Evolutionary conservation across 2,888 invertebrate species (phyloP).

Genomic region (Cenopis cana): DNA sequence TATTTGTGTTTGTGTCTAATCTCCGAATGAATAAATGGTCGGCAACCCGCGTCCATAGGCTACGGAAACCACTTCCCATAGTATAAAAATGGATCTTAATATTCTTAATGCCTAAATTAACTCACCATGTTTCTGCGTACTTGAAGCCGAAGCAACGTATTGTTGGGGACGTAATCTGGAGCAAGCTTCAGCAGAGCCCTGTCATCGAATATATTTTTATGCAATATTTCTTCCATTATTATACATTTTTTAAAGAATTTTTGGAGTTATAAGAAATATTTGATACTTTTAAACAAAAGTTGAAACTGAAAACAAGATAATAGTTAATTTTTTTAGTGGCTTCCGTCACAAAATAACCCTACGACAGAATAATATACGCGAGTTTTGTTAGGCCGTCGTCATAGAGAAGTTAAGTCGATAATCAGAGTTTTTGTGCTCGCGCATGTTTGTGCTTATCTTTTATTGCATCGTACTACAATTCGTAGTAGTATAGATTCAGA

Average conservation of each 20-base stretch:
- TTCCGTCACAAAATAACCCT: too few relatives aligned
- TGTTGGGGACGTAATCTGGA: constrained; percentile 64
- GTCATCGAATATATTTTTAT: constrained; percentile 65
- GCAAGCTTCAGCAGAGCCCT: constrained; percentile 60
- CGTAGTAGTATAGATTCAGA: too few relatives aligned
- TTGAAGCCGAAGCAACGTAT: constrained; percentile 62
- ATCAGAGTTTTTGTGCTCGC: constrained; percentile 5
- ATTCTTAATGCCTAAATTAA: constrained; percentile 1
- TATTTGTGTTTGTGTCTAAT: too few relatives aligned
- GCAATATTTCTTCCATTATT: constrained; percentile 67
- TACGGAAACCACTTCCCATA: too few relatives aligned
- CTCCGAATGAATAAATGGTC: too few relatives aligned
- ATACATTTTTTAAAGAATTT: constrained; percentile 16
- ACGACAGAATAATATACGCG: not conserved
- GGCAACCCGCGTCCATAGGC: too few relatives aligned
- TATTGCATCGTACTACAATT: not conserved
- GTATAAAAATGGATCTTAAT: not conserved
- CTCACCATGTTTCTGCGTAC: constrained; percentile 65
- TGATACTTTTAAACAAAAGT: not conserved
- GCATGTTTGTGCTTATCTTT: constrained; percentile 23
- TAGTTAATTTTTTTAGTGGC: too few relatives aligned
- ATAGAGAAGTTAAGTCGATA: constrained; percentile 42
- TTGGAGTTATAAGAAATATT: not conserved
- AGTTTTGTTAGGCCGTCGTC: constrained; percentile 23
- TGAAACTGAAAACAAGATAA: not conserved